Base-by-base conservation (phyloP, 2,797 vertebrate species). In the Urophycis tenuis region DNA sequence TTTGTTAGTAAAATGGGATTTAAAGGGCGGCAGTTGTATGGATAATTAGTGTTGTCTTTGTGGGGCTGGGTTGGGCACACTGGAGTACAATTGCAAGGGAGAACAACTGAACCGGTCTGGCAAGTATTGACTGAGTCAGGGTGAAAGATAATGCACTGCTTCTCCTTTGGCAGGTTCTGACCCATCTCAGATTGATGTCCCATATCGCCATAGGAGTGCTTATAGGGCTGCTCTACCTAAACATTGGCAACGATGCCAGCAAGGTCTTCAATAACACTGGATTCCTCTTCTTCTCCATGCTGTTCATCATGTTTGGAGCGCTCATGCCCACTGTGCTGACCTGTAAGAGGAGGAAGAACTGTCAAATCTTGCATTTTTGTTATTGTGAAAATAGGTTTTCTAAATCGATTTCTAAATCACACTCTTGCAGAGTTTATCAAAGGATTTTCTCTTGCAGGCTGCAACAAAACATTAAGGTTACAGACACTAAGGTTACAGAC, bases 261-360 rank as follows among this genome's bases (percentile, higher is more conserved):
- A 98, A 97, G 81, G 97, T 98, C 88, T 95, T 98, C n/a, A 93
- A 93, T 89, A 93, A 94, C 91, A 92, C 93, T 2, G 92, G 92
- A 53, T 99, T 97, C 86, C 96, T 99, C 84, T 99, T 98, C 93
- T 98, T 99, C 93, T 99, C 97, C 80, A 97, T 98, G 96, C 95
- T 97, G 25, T 97, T 97, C 91, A 89, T 97, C 87, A 97, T 96
- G 95, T 97, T 97, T 0, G 96, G 95, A 0, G 96, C 96, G 0
- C 93, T 97, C 77, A 97, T 97, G 96, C 96, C 96, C 22, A 97
- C 96, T 0, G 95, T 97, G 85, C 91, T 97, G 80, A 97, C 95
- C 75, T 97, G 96, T 97, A 90, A 96, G 96, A 90, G 17, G 9
- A 19, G 32, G 25, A 30, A 19, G 30, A 17, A 69, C 10, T 1